Base-by-base conservation (phyloP, 2,888 invertebrate species). In the Cybosia mesomella region DNA sequence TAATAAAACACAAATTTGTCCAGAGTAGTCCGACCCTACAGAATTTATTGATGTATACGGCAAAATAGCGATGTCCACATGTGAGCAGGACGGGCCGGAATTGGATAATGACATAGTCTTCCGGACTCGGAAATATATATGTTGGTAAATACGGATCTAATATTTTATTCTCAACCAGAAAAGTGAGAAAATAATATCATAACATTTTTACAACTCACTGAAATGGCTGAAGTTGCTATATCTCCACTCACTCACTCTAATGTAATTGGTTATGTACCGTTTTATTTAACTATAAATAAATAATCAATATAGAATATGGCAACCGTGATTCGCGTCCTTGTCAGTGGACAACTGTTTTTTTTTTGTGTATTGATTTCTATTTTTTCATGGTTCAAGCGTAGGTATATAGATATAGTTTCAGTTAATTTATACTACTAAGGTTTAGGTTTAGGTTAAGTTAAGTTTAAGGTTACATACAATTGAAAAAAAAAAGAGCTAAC, bases 1-100 rank as follows among this genome's bases (percentile, higher is more conserved):
- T 77, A 77, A 81, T 81, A 81, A 79, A 83, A 80, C 77, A 80
- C 81, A 83, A 80, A 87, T 87, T 87, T 85, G 84, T 87, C 84
- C 78, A 49, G 70, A 65, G 67, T 84, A 84, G 82, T 84, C 84
- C 79, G 71, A 67, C 55, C 73, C 73, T 75, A 80, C 71, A 59
- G 68, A 74, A 83, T 79, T 84, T 83, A 84, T 83, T 78, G 79
- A 80, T 73, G 75, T 79, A 79, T 75, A 77, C 83, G 81, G 80
- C 82, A 81, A 83, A 81, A 81, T 75, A 75, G 77, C 76, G 77
- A 75, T 74, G 77, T 74, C 74, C 77, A 77, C 76, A 79, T 73
- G 73, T 70, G 68, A 74, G 71, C 80, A 80, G 76, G 68, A 77
- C 77, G 69, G 73, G 32, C 81, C 85, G 87, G 86, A 87, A 86